Evolutionary conservation across 2,888 invertebrate genomes (phyloP).

Genomic region (Chrysina gloriosa): DNA sequence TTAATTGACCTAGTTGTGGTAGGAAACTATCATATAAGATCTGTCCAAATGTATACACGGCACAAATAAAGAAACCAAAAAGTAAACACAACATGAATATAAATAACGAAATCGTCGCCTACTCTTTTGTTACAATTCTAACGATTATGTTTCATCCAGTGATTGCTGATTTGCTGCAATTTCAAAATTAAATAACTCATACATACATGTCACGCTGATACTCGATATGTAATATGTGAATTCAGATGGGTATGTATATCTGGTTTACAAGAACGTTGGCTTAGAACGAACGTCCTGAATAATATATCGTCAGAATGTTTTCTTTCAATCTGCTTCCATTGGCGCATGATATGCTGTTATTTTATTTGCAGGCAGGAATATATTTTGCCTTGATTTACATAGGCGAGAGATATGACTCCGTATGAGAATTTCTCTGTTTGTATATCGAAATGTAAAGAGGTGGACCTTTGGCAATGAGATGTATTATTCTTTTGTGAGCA

Average conservation of each 20-base stretch:
- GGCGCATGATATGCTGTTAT: slow-evolving; percentile 6
- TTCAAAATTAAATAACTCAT: slow-evolving; percentile 27
- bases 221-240: slow-evolving; percentile 11
- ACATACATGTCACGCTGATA: slow-evolving; percentile 6
- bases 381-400: background rate
- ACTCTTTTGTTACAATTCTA: background rate
- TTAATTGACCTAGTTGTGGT: no score
- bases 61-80: slow-evolving; percentile 26
- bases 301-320: slow-evolving; percentile 15
- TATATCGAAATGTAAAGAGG: background rate
- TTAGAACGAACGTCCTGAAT: slow-evolving; percentile 18
- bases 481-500: no score
- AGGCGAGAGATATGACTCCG: background rate
- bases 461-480: no score
- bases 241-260: slow-evolving; percentile 8
- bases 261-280: slow-evolving; percentile 8
- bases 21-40: background rate
- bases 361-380: background rate
- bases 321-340: slow-evolving; percentile 24
- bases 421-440: background rate
- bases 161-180: slow-evolving; percentile 24
- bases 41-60: background rate
- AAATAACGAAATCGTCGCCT: slow-evolving; percentile 17
- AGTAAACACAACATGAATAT: slow-evolving; percentile 19
- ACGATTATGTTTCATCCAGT: slow-evolving; percentile 3